Percentiles rank a stretch among this genome's conserved stretches.
phyloP scores from a whole-genome alignment of 2,113 vertebrate genomes.

The Glareola pratincola region DNA sequence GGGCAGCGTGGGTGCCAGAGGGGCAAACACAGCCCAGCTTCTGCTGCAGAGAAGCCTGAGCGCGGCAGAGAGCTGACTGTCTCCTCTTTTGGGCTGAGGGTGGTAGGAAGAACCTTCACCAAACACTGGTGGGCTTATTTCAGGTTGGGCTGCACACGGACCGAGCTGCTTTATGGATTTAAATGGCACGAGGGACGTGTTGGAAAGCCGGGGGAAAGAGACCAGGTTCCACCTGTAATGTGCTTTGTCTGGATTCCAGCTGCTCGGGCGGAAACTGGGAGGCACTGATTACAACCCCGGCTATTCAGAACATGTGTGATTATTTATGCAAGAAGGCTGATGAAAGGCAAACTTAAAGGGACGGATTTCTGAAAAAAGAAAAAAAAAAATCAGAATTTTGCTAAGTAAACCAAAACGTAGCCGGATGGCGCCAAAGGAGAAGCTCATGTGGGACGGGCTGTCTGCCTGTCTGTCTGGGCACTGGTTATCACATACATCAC shows the following conservation, averaged over 20 bases:
- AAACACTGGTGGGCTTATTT: neutral
- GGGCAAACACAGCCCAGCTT: neutral
- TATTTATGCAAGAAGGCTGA: conserved; percentile 4
- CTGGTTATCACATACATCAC: neutral
- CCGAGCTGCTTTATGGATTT: neutral
- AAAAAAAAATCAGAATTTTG: neutral
- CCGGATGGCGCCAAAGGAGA: neutral
- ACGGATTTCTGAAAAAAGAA: neutral
- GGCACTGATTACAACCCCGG: neutral
- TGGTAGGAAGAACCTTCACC: neutral
- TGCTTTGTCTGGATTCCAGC: conserved; percentile 8
- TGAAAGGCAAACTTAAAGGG: neutral
- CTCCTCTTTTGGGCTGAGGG: neutral
- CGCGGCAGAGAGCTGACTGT: neutral
- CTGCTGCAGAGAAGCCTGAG: neutral
- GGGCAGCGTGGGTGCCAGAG: neutral
- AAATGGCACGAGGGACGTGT: neutral
- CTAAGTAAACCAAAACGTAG: neutral
- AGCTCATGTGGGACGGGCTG: rapidly evolving
- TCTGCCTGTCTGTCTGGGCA: neutral
- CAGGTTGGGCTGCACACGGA: neutral
- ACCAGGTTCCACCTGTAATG: neutral
- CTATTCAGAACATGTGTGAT: neutral
- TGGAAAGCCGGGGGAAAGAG: neutral
- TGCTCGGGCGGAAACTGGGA: neutral